Evolutionary conservation across 2,113 vertebrate species (phyloP).

Genomic region (Saccopteryx bilineata): DNA sequence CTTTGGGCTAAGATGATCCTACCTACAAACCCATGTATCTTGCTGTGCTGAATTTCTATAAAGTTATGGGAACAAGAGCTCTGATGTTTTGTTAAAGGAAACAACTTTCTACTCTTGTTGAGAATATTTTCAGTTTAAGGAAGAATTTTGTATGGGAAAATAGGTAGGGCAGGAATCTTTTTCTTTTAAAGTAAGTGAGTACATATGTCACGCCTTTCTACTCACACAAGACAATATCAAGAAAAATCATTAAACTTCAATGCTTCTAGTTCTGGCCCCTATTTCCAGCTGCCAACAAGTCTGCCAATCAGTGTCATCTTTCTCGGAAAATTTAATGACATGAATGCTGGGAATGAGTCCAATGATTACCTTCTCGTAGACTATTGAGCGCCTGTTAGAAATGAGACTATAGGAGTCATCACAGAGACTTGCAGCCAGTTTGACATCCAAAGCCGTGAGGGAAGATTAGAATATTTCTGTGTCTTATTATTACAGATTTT

Average conservation of each 20-base stretch:
- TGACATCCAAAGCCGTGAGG: background rate
- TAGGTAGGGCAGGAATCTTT: background rate
- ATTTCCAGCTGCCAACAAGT: conserved; percentile 52
- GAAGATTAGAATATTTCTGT: background rate
- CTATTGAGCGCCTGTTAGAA: conserved; percentile 46
- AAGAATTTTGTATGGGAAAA: conserved; percentile 16
- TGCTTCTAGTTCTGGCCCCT: background rate
- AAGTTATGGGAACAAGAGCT: background rate
- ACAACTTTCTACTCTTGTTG: background rate
- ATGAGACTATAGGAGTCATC: background rate
- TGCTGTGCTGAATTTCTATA: conserved; percentile 6
- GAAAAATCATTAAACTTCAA: background rate
- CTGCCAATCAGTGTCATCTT: conserved; percentile 45
- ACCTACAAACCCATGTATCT: background rate
- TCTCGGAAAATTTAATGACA: conserved; percentile 43
- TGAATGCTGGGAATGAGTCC: conserved; percentile 16
- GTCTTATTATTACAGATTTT: background rate
- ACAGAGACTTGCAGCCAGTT: background rate
- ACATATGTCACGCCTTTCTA: background rate
- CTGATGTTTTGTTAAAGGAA: conserved; percentile 42
- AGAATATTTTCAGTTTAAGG: background rate
- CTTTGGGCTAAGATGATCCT: background rate
- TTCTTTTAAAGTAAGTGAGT: background rate
- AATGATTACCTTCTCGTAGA: background rate
- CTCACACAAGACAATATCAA: background rate